Evolutionary conservation across 2,888 invertebrate genomes (phyloP), one percentile per base, ranked within the genome.

Genomic region (Linnaemya tessellans): DNA sequence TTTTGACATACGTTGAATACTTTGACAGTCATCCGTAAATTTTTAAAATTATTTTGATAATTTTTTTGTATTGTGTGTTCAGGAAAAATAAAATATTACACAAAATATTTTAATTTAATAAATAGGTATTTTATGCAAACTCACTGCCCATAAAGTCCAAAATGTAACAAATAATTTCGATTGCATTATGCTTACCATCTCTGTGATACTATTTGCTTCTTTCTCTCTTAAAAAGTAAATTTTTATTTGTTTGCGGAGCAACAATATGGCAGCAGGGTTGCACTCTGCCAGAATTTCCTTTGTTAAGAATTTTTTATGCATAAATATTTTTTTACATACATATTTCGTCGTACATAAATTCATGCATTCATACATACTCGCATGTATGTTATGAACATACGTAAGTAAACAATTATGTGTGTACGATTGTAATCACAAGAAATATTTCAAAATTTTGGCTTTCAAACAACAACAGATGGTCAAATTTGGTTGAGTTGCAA

Each of bases 401-500:
- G 13, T 41, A 41, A 3, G 11, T 41, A 41, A 30, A 30, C 30
- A 30, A 13, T 11, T 41, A 30, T 41, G 10, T 41, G 11, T 11
- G 13, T 13, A 41, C 8, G 8, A 9, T 1, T 11, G 38, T 11
- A 49, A 56, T 41, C 25, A 54, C 41, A 62, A 38, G 5, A 68
- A 60, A 62, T 60, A 60, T 60, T 80, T 3, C 35, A 80, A 80
- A 81, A 74, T 74, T 78, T 49, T 43, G 68, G 65, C 65, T 74
- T 78, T 74, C 15, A 64, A 70, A 58, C 68, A 85, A 58, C 68
- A 85, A 60, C 84, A 85, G 84, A 82, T 85, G 79, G 74, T 75
- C 70, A 75, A 65, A 71, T 79, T 54, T 51, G 11, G 58, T 58
- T 22, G 70, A 64, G 30, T 75, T 82, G 75, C 79, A 79, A 49